A percentile compares a stretch with the other conserved stretches of the same genome.
These are phyloP conservation scores for Troides helena DNA, from an alignment of 2,888 invertebrate species.

Conservation along the genomic window DNA sequence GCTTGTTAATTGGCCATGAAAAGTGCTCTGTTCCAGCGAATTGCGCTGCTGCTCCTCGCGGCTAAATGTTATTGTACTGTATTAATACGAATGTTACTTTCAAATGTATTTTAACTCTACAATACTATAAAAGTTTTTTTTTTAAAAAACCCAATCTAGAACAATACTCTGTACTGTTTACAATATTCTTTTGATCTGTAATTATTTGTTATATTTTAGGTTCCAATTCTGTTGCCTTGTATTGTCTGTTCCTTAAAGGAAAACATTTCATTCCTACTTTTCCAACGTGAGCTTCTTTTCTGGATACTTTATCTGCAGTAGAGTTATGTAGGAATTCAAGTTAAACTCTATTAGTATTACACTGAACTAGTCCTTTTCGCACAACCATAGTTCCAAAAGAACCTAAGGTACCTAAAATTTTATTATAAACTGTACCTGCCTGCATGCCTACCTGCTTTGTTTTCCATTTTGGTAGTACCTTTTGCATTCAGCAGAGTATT, in stretches of 20 bases:
- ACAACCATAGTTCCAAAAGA: no score
- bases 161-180: not conserved
- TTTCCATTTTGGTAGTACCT: no score
- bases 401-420: no score
- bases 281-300: not conserved
- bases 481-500: no score
- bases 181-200: not conserved
- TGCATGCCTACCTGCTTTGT: no score
- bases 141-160: not conserved
- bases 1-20: conserved; percentile 29
- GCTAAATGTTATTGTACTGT: conserved; percentile 1
- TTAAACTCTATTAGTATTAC: no score
- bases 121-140: not conserved
- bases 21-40: conserved; percentile 18
- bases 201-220: not conserved
- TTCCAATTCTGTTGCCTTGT: not conserved
- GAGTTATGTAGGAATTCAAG: no score
- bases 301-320: no score
- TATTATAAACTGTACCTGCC: no score
- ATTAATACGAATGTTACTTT: conserved; percentile 8
- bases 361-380: no score
- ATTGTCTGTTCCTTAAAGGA: not conserved
- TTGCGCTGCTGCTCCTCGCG: conserved; percentile 2
- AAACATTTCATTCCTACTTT: not conserved
- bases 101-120: not conserved